Evolutionary conservation across 2,797 vertebrate genomes (phyloP).

Genomic region (Parauchenoglanis ngamensis): DNA sequence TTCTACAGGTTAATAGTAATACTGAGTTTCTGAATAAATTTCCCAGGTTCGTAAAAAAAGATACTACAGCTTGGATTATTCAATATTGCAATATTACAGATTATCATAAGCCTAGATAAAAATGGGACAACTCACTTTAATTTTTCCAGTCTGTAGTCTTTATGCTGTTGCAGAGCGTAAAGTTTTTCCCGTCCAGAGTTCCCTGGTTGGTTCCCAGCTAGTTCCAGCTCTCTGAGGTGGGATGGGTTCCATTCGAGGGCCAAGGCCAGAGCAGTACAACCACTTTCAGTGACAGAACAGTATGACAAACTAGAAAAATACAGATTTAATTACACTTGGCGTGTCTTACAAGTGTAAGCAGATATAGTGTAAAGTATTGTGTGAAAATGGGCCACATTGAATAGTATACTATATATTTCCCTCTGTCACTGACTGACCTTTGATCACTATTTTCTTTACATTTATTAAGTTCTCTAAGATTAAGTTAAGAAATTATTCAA

Average conservation of each 20-base stretch:
- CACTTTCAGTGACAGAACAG: conserved; percentile 40
- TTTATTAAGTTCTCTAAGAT: neutral
- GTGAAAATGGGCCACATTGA: neutral
- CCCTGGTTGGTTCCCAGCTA: conserved; percentile 37
- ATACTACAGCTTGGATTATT: neutral
- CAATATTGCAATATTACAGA: neutral
- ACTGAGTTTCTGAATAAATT: neutral
- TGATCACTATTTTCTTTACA: neutral
- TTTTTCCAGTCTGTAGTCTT: conserved; percentile 47
- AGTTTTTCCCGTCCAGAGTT: conserved; percentile 17
- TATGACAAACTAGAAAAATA: conserved; percentile 37
- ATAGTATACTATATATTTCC: neutral
- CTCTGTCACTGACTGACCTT: neutral
- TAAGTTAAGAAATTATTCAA: neutral
- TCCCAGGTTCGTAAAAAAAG: neutral
- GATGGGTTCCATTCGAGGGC: conserved; percentile 35
- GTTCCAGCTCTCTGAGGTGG: conserved; percentile 42
- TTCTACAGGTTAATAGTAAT: neutral
- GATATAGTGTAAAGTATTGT: neutral
- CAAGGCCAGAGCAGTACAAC: conserved; percentile 21
- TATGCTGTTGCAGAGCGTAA: conserved; percentile 33
- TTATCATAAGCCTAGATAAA: neutral
- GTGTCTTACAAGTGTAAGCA: neutral
- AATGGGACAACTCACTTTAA: conserved; percentile 26
- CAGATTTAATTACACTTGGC: neutral